A percentile compares a stretch with the other conserved stretches of the same genome.
These are phyloP conservation scores for Bombus ignitus DNA, from an alignment of 1,140 invertebrate genomes.

Conservation along the genomic window DNA sequence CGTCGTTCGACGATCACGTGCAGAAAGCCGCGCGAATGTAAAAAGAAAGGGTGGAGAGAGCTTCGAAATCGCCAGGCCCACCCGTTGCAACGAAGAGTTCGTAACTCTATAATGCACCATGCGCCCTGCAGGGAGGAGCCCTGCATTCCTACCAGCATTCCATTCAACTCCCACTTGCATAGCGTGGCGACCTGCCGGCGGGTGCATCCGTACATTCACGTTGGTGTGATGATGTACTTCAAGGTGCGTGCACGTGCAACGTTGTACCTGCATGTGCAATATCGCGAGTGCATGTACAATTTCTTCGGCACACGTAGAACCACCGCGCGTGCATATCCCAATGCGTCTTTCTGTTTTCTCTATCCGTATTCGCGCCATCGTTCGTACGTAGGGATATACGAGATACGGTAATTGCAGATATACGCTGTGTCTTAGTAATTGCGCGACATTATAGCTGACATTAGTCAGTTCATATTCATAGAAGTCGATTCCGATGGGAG, in stretches of 20 bases:
- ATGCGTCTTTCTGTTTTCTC: background rate
- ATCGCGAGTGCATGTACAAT: constrained; percentile 51
- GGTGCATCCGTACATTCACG: constrained; percentile 58
- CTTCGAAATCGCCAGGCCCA: constrained; percentile 60
- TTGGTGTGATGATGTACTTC: constrained; percentile 48
- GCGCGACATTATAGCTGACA: background rate
- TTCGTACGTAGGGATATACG: background rate
- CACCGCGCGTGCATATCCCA: background rate
- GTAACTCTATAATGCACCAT: constrained; percentile 68
- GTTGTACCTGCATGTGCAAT: constrained; percentile 43
- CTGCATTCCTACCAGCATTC: constrained; percentile 68
- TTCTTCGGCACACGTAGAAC: background rate
- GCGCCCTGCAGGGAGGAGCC: constrained; percentile 61
- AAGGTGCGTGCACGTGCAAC: constrained; percentile 34
- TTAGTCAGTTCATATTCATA: background rate
- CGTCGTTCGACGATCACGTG: constrained; percentile 46
- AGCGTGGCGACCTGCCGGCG: constrained; percentile 53
- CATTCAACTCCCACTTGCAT: constrained; percentile 62
- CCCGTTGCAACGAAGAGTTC: constrained; percentile 66
- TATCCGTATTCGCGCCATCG: background rate
- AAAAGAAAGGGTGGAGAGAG: constrained; percentile 46
- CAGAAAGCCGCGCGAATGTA: constrained; percentile 47
- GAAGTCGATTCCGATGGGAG: background rate
- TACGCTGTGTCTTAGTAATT: constrained; percentile 35
- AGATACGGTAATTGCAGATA: constrained; percentile 24